These are phyloP conservation scores for Microcebus murinus DNA, from an alignment of 2,113 vertebrate species.

Conservation along the genomic window DNA sequence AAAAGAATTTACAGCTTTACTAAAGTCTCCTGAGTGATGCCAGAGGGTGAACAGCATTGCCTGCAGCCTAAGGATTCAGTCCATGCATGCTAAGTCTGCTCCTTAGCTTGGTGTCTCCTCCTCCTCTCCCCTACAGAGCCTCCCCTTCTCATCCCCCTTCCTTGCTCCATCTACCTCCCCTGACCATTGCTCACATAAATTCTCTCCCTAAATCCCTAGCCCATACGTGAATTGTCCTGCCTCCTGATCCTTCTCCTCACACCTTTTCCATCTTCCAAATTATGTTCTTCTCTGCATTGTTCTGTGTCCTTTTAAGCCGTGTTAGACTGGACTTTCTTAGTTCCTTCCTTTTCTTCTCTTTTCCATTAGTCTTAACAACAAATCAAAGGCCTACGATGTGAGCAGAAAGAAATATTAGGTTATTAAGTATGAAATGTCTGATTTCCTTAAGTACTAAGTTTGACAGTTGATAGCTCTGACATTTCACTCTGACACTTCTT, in stretches of 20 bases:
- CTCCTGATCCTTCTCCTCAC: neutral
- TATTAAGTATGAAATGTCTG: too few species aligned
- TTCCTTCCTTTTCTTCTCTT: neutral
- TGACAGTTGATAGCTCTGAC: too few species aligned
- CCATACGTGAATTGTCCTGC: neutral
- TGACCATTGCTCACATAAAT: neutral
- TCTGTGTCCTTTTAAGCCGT: neutral
- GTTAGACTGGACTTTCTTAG: neutral
- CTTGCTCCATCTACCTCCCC: too few species aligned
- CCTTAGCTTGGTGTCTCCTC: accelerated
- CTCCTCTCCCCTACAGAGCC: neutral
- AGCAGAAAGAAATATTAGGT: neutral
- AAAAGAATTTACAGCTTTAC: neutral
- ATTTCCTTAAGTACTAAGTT: too few species aligned
- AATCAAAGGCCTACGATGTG: neutral
- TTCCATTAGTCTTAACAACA: neutral
- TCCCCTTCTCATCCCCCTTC: too few species aligned
- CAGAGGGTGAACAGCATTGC: neutral
- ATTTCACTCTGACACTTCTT: too few species aligned
- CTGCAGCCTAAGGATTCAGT: neutral
- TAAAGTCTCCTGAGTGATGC: neutral
- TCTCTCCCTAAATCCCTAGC: neutral
- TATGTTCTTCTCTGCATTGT: neutral
- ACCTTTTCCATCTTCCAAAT: neutral
- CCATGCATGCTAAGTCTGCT: accelerated